Conservation (phyloP, 2,797 vertebrate genomes). For the Steatocranus sp. region DNA sequence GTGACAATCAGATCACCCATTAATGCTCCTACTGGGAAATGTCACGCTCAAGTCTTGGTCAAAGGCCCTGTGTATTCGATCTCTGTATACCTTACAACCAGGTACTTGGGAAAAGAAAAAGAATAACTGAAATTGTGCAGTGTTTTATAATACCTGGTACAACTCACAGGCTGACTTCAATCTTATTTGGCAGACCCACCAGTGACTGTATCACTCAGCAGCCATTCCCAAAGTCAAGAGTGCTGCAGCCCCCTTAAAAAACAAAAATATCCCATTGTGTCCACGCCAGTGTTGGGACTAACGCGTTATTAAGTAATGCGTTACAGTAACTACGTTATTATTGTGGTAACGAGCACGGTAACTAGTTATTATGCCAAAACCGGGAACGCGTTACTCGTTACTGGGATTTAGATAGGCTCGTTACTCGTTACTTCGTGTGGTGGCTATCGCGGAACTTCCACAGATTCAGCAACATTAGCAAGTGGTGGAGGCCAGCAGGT, state of each 20-base stretch:
- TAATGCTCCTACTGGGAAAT: not conserved
- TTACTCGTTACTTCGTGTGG: too few species aligned
- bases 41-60: not conserved
- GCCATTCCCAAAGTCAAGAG: not conserved
- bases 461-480: too few species aligned
- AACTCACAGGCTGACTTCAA: not conserved
- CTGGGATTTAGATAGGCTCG: too few species aligned
- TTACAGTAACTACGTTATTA: too few species aligned
- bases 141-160: not conserved
- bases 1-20: not conserved
- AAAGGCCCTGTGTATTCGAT: not conserved
- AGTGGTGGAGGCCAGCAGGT: too few species aligned
- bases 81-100: not conserved
- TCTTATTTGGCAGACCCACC: not conserved
- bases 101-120: not conserved
- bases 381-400: too few species aligned
- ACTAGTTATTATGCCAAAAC: too few species aligned
- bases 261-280: not conserved
- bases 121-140: not conserved
- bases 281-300: too few species aligned
- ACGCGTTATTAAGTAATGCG: too few species aligned
- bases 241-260: not conserved
- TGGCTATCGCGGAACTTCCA: too few species aligned
- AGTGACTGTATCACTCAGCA: not conserved
- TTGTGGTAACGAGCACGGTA: too few species aligned